Evolutionary conservation across 2,888 invertebrate species (phyloP).

Genomic region (Synergus umbraculus): DNA sequence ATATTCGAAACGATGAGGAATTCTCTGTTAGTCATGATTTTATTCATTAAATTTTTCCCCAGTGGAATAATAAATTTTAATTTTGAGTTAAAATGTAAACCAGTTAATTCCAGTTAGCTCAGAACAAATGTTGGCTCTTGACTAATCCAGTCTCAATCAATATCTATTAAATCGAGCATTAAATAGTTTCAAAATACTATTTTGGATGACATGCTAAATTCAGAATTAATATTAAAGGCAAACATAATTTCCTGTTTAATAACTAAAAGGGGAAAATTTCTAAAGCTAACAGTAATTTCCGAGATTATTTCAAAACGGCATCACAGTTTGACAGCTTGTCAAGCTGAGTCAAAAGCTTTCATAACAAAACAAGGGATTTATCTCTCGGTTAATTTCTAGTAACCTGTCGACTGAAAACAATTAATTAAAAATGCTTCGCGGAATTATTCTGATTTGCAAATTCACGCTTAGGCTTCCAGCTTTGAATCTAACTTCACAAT

Average conservation of each 20-base stretch:
- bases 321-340: background rate
- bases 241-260: background rate
- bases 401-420: background rate
- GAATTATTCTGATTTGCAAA: background rate
- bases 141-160: background rate
- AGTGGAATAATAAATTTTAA: slow-evolving; percentile 7
- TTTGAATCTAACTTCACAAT: slow-evolving; percentile 8
- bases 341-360: background rate
- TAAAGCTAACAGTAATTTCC: background rate
- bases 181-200: background rate
- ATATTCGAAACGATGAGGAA: background rate
- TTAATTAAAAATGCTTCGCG: background rate
- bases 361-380: background rate
- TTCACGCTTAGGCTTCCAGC: background rate
- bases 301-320: background rate
- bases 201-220: background rate
- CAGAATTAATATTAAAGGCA: background rate
- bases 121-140: background rate
- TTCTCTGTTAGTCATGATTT: slow-evolving; percentile 4
- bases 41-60: slow-evolving; percentile 14
- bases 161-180: background rate
- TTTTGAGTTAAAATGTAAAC: background rate
- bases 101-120: background rate
- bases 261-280: background rate
- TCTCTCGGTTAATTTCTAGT: background rate